These are phyloP conservation scores for Mylabris sibirica DNA, from an alignment of 2,888 invertebrate species.

Conservation along the genomic window DNA sequence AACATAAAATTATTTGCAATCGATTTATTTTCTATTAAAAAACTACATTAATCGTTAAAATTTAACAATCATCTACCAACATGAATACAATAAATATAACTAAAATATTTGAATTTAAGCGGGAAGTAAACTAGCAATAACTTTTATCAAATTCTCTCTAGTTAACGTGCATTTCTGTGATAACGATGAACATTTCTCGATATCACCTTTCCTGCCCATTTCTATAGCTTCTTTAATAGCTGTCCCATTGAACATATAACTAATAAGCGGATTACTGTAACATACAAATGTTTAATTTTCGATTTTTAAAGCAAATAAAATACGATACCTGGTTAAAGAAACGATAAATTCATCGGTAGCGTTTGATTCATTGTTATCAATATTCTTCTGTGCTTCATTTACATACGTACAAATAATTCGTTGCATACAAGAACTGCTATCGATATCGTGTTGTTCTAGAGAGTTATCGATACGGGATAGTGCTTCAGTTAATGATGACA, in stretches of 20 bases:
- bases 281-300: slow-evolving; percentile 26
- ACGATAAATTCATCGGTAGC: slow-evolving; percentile 71
- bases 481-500: slow-evolving; percentile 69
- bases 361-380: slow-evolving; percentile 68
- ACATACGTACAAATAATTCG: slow-evolving; percentile 76
- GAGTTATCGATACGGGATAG: slow-evolving; percentile 72
- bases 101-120: slow-evolving; percentile 40
- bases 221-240: slow-evolving; percentile 75
- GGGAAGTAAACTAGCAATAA: slow-evolving; percentile 74
- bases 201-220: slow-evolving; percentile 65
- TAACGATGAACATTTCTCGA: slow-evolving; percentile 67
- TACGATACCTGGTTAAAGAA: slow-evolving; percentile 63
- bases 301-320: slow-evolving; percentile 2
- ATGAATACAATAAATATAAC: not conserved
- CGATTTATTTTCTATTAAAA: slow-evolving; percentile 25
- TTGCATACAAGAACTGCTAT: slow-evolving; percentile 76
- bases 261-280: slow-evolving; percentile 73
- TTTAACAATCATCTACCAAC: slow-evolving; percentile 13
- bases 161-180: slow-evolving; percentile 75
- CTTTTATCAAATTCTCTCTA: slow-evolving; percentile 71
- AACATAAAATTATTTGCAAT: slow-evolving; percentile 11
- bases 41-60: slow-evolving; percentile 25
- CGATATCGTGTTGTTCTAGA: slow-evolving; percentile 73
- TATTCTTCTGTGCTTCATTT: slow-evolving; percentile 72
- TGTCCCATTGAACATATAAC: slow-evolving; percentile 76